phyloP scores from a whole-genome alignment of 2,113 vertebrate species.

The Hippotragus niger region DNA sequence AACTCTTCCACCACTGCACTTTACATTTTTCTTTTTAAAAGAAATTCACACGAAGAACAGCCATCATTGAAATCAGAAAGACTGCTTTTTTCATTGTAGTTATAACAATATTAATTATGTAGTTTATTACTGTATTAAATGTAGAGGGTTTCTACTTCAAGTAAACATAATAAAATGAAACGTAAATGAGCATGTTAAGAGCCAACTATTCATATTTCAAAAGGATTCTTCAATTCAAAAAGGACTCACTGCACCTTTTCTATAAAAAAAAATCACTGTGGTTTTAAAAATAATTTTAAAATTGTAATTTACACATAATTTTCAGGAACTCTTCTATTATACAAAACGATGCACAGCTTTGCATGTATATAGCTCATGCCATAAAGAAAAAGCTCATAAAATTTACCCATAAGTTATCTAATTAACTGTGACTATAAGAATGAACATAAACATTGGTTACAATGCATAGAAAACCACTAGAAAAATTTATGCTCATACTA shows the following conservation, averaged over 20 bases:
- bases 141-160: background rate
- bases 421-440: too few relatives aligned
- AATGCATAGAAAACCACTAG: too few relatives aligned
- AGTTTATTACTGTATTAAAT: constrained; percentile 28
- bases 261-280: background rate
- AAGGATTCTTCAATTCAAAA: constrained; percentile 16
- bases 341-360: too few relatives aligned
- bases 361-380: too few relatives aligned
- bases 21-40: too few relatives aligned
- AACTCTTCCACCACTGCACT: too few relatives aligned
- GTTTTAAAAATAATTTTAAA: constrained; percentile 49
- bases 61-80: too few relatives aligned
- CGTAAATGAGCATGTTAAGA: background rate
- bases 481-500: background rate
- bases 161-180: background rate
- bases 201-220: background rate
- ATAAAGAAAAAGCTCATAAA: too few relatives aligned
- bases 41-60: too few relatives aligned
- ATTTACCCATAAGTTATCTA: too few relatives aligned
- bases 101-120: background rate
- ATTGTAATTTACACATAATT: constrained; percentile 34
- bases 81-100: too few relatives aligned
- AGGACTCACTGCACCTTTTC: constrained; percentile 14
- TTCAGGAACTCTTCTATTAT: background rate
- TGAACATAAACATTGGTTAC: too few relatives aligned